Evolutionary conservation across 2,113 vertebrate genomes (phyloP), one percentile per base, ranked within the genome.

Genomic region (Ancistrus triradiatus): DNA sequence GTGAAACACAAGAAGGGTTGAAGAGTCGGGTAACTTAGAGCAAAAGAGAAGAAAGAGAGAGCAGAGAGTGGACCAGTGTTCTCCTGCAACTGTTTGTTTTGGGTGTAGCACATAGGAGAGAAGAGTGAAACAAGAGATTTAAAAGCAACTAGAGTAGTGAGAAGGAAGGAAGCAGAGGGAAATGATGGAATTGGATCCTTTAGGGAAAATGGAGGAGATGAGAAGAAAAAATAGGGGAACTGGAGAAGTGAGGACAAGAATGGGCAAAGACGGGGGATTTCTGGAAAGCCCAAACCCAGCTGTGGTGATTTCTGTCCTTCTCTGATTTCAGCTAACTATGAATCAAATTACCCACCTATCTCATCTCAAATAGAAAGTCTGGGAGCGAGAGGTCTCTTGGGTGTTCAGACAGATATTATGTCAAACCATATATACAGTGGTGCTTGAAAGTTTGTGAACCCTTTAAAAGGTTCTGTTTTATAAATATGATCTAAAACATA

Each of bases 211-310:
- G 15, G 66, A 75, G 78, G 84, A 83, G 78, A 77, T 87, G 88
- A 89, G 18, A 28, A 44, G 64, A 35, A 62, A 31, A 44, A 47
- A 5, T 5, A 28, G 61, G 53, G 49, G 76, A 63, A 61, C 71
- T 62, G 68, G 69, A 70, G 50, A 69, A 67, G 58, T 74, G 35
- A 65, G 66, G 43, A 42, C 38, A 66, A 73, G 67, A 73, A 59
- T 62, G 70, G 63, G 56, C 52, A 51, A 68, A 0, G 75, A 38
- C 35, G 70, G 80, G 77, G 92, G 92, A 92, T 92, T 92, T 93
- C 92, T 90, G 90, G 88, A 89, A 93, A 93, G 91, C 93, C 90
- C 92, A 91, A 93, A 94, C 93, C 91, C 92, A 86, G 92, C 92
- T 84, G 81, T 83, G 92, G 95, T 95, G 86, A 97, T 89, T 84